phyloP scores from a whole-genome alignment of 2,113 vertebrate genomes.

The Nesospiza acunhae region DNA sequence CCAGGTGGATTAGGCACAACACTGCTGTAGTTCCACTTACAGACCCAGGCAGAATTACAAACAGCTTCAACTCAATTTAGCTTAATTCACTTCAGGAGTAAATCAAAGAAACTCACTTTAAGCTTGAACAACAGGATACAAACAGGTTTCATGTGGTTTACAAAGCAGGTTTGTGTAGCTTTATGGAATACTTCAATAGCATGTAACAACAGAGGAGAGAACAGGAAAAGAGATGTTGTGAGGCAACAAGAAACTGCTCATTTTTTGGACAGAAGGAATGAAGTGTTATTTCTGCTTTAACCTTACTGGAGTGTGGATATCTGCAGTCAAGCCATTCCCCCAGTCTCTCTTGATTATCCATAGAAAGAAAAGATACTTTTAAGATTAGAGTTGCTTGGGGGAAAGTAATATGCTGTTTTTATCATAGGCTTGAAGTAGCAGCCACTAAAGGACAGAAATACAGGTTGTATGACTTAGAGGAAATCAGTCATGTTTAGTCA shows the following conservation, averaged over 20 bases:
- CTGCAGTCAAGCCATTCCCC: background rate
- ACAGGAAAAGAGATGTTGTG: background rate
- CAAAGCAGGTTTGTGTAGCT: background rate
- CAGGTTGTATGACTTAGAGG: background rate
- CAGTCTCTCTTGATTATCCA: background rate
- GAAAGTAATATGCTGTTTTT: background rate
- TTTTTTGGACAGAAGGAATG: background rate
- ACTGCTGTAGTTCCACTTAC: background rate
- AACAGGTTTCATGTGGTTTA: background rate
- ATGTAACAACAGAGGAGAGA: background rate
- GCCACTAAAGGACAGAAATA: background rate
- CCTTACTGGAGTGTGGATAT: background rate
- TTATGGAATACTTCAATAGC: background rate
- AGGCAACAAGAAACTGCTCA: background rate
- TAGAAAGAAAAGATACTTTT: background rate
- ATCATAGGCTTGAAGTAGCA: background rate
- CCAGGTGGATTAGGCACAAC: background rate
- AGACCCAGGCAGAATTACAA: constrained; percentile 23
- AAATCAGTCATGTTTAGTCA: background rate
- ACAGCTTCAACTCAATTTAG: constrained; percentile 5
- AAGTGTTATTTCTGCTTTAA: background rate
- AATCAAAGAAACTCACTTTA: constrained; percentile 30
- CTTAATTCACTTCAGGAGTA: background rate
- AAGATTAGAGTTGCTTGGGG: background rate
- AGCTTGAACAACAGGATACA: background rate